Base-by-base conservation (phyloP, 53 echinoderm and acorn worm genomes). In the Crossaster papposus region DNA sequence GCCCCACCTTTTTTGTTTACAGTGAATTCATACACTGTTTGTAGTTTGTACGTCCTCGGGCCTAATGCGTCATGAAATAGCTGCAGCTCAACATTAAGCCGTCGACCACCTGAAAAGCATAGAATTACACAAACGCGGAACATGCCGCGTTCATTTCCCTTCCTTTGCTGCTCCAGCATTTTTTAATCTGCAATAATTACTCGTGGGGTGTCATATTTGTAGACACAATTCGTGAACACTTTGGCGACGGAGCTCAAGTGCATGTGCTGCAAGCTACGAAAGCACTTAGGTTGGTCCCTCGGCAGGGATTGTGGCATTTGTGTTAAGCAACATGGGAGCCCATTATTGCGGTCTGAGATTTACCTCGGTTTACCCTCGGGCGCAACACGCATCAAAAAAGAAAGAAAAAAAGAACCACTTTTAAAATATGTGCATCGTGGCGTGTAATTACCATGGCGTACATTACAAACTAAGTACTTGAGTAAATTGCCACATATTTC, bases 121-220 rank as follows among this genome's bases (percentile, higher is more conserved):
- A 54, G 32, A 80, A 79, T 54, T 80, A 87, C 87, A 37, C 77
- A 87, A 87, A 87, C 87, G 77, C 73, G 72, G 20, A 77, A 87
- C 28, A 54, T 76, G 23, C 63, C 54, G 32, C 44, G 44, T 44
- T 44, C 44, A 44, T 76, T 51, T 8, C 34, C 50, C 35, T 76
- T 75, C 86, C 86, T 12, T 62, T 36, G 75, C 77, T 36, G 37
- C 77, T 17, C n/a, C 76, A 87, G 76, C 87, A 87, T 87, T 72
- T 87, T 82, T 87, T 58, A 87, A 87, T 76, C 77, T 64, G 28
- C 74, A 36, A 76, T 87, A 87, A 87, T 87, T 87, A 87, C 87
- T 87, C 87, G 20, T n/a, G 87, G 87, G 87, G 87, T n/a, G 24
- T 77, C 64, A 26, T 77, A 37, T n/a, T 22, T 24, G 62, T 36